phyloP scores from a whole-genome alignment of 2,797 vertebrate species.

The Microtus agrestis region DNA sequence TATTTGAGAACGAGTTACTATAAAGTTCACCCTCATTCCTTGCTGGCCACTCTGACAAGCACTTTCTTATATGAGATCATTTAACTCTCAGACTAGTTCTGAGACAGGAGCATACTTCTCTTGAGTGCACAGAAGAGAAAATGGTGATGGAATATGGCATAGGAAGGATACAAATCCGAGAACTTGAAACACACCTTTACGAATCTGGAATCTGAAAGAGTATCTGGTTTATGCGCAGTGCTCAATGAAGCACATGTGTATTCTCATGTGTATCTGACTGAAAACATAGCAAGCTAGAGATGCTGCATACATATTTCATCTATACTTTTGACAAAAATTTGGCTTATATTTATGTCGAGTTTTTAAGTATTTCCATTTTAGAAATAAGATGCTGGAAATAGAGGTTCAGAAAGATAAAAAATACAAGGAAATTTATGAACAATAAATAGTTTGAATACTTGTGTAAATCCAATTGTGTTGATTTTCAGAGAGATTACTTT shows the following conservation, averaged over 20 bases:
- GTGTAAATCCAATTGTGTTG: background rate
- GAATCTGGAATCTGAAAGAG: background rate
- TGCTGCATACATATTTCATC: background rate
- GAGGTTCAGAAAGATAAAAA: background rate
- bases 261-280: background rate
- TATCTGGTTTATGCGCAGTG: background rate
- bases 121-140: slow-evolving; percentile 18
- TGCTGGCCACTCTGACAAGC: background rate
- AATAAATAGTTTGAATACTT: background rate
- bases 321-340: background rate
- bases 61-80: background rate
- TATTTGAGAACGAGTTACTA: background rate
- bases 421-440: background rate
- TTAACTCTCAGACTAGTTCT: background rate
- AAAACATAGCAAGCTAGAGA: too few relatives aligned
- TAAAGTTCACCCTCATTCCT: background rate
- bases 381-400: slow-evolving; percentile 8
- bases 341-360: background rate
- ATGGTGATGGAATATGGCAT: background rate
- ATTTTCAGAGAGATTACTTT: slow-evolving; percentile 18
- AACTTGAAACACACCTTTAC: background rate
- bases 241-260: background rate
- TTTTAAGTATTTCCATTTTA: background rate
- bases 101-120: background rate
- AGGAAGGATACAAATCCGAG: background rate